phyloP scores from a whole-genome alignment of 2,888 invertebrate species.

The Leuctra nigra region DNA sequence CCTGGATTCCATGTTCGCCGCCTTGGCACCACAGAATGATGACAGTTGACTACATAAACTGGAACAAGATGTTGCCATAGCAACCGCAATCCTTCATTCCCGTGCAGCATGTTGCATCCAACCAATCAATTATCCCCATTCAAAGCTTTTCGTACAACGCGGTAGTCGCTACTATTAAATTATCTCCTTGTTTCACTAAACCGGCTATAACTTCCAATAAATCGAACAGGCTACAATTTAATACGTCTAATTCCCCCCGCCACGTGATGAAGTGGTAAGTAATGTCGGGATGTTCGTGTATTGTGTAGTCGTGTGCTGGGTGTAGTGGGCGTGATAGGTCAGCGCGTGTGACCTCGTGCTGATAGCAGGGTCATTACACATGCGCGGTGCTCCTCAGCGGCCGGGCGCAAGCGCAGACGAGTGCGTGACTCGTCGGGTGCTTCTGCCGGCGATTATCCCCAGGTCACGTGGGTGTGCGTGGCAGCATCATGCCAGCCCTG shows the following conservation, averaged over 20 bases:
- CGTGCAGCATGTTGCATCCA: too few species aligned
- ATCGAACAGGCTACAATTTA: neutral
- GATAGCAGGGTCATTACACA: neutral
- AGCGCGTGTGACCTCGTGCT: neutral
- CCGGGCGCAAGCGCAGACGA: neutral
- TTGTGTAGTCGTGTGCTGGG: neutral
- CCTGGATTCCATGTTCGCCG: too few species aligned
- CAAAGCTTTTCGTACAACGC: too few species aligned
- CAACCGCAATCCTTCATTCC: too few species aligned
- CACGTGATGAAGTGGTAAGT: neutral
- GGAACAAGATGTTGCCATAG: too few species aligned
- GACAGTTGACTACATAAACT: too few species aligned
- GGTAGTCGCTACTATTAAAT: too few species aligned
- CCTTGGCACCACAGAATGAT: too few species aligned
- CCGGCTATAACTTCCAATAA: neutral
- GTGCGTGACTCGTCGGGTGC: neutral
- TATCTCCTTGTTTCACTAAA: neutral
- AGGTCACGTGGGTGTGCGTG: too few species aligned
- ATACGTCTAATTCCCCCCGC: slow-evolving; percentile 7
- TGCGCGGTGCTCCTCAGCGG: neutral
- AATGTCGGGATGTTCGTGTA: neutral
- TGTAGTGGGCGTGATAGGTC: neutral
- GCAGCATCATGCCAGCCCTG: too few species aligned
- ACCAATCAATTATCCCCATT: too few species aligned
- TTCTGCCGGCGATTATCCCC: neutral